Evolutionary conservation across 2,888 invertebrate genomes (phyloP).

Genomic region (Melieria picta): DNA sequence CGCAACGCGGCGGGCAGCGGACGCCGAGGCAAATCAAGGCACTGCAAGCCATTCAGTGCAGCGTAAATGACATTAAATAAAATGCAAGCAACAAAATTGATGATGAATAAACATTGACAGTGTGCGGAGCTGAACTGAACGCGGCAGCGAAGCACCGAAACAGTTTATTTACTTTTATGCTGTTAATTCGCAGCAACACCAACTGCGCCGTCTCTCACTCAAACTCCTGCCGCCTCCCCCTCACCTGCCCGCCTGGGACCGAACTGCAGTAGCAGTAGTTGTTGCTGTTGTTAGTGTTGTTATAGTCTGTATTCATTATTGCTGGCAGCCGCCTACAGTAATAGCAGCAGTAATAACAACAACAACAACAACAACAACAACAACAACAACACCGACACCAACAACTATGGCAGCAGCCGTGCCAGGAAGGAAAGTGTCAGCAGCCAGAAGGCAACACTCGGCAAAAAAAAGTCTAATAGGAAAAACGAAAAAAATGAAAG

Average conservation of each 20-base stretch:
- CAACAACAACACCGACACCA: no score
- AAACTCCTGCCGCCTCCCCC: no score
- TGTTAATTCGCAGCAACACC: slow-evolving; percentile 21
- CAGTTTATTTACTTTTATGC: slow-evolving; percentile 5
- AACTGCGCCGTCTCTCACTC: not conserved
- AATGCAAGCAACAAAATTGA: slow-evolving; percentile 8
- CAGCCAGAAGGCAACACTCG: not conserved
- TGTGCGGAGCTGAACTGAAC: not conserved
- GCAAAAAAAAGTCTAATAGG: not conserved
- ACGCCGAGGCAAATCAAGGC: slow-evolving; percentile 3
- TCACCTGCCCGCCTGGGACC: no score
- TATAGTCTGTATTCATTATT: no score
- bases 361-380: no score
- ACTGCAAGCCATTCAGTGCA: not conserved
- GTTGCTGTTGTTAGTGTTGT: not conserved
- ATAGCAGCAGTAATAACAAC: not conserved
- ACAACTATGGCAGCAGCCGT: not conserved
- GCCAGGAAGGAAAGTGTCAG: not conserved
- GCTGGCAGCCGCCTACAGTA: not conserved
- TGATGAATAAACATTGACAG: slow-evolving; percentile 17
- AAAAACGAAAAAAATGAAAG: not conserved
- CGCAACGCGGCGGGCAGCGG: no score
- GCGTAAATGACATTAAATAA: slow-evolving; percentile 20
- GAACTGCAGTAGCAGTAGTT: not conserved
- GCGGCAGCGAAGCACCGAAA: no score